phyloP scores from a whole-genome alignment of 2,113 vertebrate species.

The Guaruba guarouba region DNA sequence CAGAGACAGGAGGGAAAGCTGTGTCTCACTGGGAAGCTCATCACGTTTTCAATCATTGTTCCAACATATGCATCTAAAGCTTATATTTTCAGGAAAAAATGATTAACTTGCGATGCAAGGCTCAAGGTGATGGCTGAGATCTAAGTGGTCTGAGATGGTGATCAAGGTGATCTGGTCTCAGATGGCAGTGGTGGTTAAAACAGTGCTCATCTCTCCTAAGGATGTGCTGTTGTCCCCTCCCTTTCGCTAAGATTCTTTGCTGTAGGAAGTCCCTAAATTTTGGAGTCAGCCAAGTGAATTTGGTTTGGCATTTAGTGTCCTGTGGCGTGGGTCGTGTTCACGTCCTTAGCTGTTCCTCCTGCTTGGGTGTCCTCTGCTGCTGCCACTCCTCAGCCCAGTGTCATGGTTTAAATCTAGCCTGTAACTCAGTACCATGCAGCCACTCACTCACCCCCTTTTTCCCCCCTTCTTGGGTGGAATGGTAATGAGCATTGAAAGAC shows the following conservation, averaged over 20 bases:
- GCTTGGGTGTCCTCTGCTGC: neutral
- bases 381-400: neutral
- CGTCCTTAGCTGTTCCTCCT: neutral
- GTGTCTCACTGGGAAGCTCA: rapidly evolving
- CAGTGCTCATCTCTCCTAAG: neutral
- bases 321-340: rapidly evolving
- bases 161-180: neutral
- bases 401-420: neutral
- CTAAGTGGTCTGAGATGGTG: neutral
- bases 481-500: neutral
- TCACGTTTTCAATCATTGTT: rapidly evolving
- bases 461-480: neutral
- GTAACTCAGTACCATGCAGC: neutral
- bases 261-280: neutral
- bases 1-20: neutral
- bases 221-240: neutral
- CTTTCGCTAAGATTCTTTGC: neutral
- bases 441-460: neutral
- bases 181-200: neutral
- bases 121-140: neutral
- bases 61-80: neutral
- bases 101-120: neutral
- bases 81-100: neutral
- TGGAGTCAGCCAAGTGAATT: neutral
- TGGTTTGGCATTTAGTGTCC: neutral